Conservation (phyloP, 2,888 invertebrate genomes). For the Noctua comes region DNA sequence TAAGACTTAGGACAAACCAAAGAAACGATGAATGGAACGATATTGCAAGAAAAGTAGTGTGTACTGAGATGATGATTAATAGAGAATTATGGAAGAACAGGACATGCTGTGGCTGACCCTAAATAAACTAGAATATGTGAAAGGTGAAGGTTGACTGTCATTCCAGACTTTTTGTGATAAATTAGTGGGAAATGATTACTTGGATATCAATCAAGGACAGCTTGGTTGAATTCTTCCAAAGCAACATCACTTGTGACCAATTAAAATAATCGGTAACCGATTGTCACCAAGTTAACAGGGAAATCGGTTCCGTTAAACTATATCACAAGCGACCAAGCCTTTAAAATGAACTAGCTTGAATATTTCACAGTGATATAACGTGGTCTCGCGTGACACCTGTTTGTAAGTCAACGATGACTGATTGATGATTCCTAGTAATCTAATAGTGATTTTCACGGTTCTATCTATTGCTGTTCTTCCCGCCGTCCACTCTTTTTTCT, state of each 20-base stretch:
- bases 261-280: not conserved
- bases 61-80: not conserved
- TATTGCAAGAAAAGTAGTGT: no score
- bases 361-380: slow-evolving; percentile 49
- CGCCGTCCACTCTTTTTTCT: slow-evolving; percentile 9
- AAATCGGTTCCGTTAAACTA: not conserved
- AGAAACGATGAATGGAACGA: not conserved
- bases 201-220: not conserved
- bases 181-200: not conserved
- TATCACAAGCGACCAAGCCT: not conserved
- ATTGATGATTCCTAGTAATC: no score
- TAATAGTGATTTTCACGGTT: no score
- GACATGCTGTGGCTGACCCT: not conserved
- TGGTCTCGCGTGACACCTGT: slow-evolving; percentile 5
- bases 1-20: no score
- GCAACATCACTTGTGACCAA: not conserved
- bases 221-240: not conserved
- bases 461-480: slow-evolving; percentile 49
- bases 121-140: not conserved
- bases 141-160: not conserved
- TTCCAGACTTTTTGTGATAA: not conserved
- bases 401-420: no score
- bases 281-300: not conserved
- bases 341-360: slow-evolving; percentile 7
- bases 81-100: not conserved